These are phyloP conservation scores for Anagyrus pseudococci DNA, from an alignment of 2,888 invertebrate species.

Conservation along the genomic window DNA sequence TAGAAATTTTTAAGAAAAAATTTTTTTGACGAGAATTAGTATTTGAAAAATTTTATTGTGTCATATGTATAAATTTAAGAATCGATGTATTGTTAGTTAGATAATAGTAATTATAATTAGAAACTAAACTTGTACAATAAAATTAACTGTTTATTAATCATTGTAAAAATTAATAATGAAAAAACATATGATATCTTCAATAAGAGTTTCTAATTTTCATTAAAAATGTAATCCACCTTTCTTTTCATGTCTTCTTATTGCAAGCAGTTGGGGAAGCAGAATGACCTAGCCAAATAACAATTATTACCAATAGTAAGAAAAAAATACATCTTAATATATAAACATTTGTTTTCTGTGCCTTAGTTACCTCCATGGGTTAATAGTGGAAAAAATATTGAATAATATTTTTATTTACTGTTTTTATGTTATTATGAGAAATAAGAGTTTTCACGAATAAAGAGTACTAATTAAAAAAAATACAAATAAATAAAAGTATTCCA, in stretches of 20 bases:
- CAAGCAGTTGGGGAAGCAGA: conserved; percentile 61
- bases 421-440: neutral
- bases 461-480: too few species aligned
- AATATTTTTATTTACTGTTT: neutral
- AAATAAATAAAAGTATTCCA: neutral
- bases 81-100: conserved; percentile 14
- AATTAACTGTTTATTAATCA: conserved; percentile 28
- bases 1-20: conserved; percentile 17
- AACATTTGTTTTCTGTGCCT: conserved; percentile 6
- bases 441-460: too few species aligned
- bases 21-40: conserved; percentile 8
- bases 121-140: conserved; percentile 23
- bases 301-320: conserved; percentile 59
- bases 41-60: conserved; percentile 18
- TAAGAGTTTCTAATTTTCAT: conserved; percentile 28
- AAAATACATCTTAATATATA: conserved; percentile 40
- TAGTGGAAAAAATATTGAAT: neutral
- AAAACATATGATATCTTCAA: conserved; percentile 16
- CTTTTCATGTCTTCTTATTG: conserved; percentile 51
- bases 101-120: conserved; percentile 13
- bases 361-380: conserved; percentile 13
- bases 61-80: conserved; percentile 21
- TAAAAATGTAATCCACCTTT: conserved; percentile 37
- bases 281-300: conserved; percentile 61
- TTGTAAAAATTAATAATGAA: conserved; percentile 21